A percentile compares a stretch with the other conserved stretches of the same genome.
Evolutionary conservation across 2,113 vertebrate species (phyloP).

Genomic region (Raphicerus campestris): DNA sequence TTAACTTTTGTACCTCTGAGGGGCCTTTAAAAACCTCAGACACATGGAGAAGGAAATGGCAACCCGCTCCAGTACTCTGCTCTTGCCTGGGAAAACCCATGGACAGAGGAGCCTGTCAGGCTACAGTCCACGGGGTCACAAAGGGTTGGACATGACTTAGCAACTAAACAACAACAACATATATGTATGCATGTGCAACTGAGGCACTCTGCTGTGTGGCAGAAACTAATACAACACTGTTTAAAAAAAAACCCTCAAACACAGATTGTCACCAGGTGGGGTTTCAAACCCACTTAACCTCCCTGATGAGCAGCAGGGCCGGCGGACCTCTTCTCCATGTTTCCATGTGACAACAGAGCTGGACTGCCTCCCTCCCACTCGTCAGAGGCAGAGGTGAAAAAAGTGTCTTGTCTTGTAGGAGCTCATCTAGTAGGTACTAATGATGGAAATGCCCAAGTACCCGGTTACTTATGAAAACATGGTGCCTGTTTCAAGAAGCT

Average conservation of each 20-base stretch:
- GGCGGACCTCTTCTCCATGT: rapidly evolving
- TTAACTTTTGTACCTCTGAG: background rate
- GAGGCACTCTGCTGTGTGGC: background rate
- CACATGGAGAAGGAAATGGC: background rate
- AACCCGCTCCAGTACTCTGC: background rate
- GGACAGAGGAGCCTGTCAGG: background rate
- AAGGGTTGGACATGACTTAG: background rate
- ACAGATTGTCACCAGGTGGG: background rate
- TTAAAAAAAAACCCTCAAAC: background rate
- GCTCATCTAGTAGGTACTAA: background rate
- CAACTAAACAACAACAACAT: background rate
- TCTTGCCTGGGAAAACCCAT: background rate
- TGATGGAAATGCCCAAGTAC: background rate
- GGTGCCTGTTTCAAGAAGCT: background rate
- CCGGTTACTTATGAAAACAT: background rate
- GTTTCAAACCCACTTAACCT: background rate
- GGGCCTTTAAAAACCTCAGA: background rate
- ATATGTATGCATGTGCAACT: background rate
- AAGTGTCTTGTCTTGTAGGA: rapidly evolving
- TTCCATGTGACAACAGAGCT: background rate
- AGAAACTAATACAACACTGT: background rate
- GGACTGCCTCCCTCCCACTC: background rate
- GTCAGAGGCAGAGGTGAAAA: background rate
- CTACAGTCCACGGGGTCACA: background rate
- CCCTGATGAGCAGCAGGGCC: too few species aligned